Base-by-base conservation (phyloP, 1,140 invertebrate genomes). In the Polypedilum vanderplanki region DNA sequence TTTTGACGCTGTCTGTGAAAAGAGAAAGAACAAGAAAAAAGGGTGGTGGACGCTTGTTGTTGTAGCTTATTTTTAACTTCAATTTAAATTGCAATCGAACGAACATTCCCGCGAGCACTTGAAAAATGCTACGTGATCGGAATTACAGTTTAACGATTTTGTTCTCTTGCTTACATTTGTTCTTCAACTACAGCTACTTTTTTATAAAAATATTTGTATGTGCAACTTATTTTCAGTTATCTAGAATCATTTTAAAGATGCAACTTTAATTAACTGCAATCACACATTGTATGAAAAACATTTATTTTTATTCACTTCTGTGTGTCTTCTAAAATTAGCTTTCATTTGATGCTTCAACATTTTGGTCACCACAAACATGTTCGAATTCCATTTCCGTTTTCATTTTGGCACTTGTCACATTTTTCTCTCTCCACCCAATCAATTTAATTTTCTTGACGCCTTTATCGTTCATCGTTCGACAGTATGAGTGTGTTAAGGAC, bases 361-460 rank as follows among this genome's bases (percentile, higher is more conserved):
- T 3, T 33, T 33, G 24, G 24, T 33, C 24, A 33, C 24, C 1
- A 33, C 1, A 33, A 33, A 33, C 24, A 33, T n/a, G 46, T 15
- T 57, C 46, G 15, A 33, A 57, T 57, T 57, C n/a, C 46, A 46
- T 46, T 46, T 46, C 41, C 41, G 41, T 15, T 46, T 46, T 46
- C 8, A 57, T 57, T 57, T 57, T 57, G 24, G 46, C 46, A 57
- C 12, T 57, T 57, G 46, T 57, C 46, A 57, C 46, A n/a, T n/a
- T 57, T n/a, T 15, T n/a, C 46, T 10, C 15, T 15, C 41, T n/a
- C 46, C 46, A 57, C 46, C 46, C 46, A 57, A 57, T 57, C 46
- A 57, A 57, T 57, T 57, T n/a, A 57, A 57, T 57, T 57, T 57
- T 57, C 24, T n/a, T 57, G 46, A n/a, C 46, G n/a, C 12, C n/a